Percentiles rank a stretch among this genome's conserved stretches.
Conservation (phyloP, 2,888 invertebrate genomes). For the Drosophila merina region DNA sequence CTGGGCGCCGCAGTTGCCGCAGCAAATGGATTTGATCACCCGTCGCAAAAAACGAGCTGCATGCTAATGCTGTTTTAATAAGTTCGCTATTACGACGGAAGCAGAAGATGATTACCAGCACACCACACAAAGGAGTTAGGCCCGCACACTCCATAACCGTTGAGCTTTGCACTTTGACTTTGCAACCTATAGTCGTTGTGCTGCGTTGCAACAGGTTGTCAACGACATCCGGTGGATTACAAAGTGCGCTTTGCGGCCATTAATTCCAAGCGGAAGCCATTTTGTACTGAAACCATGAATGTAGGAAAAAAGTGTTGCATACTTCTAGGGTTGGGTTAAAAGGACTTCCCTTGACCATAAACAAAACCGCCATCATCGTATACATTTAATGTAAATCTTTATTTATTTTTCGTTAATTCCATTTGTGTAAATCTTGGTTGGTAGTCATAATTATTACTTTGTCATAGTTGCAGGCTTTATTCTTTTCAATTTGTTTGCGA, state of each 20-base stretch:
- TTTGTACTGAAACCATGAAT: constrained; percentile 17
- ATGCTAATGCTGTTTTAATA: constrained; percentile 71
- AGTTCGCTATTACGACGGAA: constrained; percentile 45
- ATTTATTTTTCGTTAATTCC: constrained; percentile 55
- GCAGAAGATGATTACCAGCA: constrained; percentile 18
- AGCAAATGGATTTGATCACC: constrained; percentile 62
- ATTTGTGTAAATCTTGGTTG: constrained; percentile 71
- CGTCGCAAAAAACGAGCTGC: constrained; percentile 54
- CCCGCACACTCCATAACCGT: constrained; percentile 15
- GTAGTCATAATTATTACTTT: constrained; percentile 27
- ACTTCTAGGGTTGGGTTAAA: constrained; percentile 11
- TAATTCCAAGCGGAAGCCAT: constrained; percentile 23
- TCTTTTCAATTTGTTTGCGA: constrained; percentile 62
- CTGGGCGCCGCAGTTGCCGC: constrained; percentile 37
- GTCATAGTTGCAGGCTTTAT: constrained; percentile 48
- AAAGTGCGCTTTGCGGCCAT: constrained; percentile 14
- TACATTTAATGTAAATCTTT: constrained; percentile 75
- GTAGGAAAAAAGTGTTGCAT: constrained; percentile 26
- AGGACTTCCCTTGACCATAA: not conserved
- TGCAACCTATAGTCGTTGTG: not conserved
- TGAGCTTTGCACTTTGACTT: constrained; percentile 43
- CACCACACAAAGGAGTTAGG: constrained; percentile 18
- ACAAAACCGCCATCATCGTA: constrained; percentile 10
- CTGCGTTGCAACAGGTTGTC: constrained; percentile 40
- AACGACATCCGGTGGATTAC: constrained; percentile 18